Conservation (phyloP, 1,140 invertebrate species). For the Musca domestica region DNA sequence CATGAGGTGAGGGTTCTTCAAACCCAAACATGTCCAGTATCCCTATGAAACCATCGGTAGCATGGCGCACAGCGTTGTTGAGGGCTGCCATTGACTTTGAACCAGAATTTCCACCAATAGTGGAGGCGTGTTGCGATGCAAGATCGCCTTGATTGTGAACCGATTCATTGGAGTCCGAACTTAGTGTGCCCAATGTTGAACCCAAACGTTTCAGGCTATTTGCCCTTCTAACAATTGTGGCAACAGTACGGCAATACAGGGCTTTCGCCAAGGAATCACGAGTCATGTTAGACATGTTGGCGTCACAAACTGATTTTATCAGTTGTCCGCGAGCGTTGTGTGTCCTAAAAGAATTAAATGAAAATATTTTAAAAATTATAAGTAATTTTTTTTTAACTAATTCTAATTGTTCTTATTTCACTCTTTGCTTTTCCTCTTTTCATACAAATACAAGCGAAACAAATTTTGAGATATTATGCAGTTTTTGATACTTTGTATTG, state of each 20-base stretch:
- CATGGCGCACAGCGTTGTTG: constrained; percentile 87
- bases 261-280: constrained; percentile 89
- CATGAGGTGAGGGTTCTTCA: constrained; percentile 81
- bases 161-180: constrained; percentile 87
- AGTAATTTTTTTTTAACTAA: too few species aligned
- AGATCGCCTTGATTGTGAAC: constrained; percentile 85
- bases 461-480: too few species aligned
- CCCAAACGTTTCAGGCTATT: constrained; percentile 87
- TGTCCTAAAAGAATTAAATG: constrained; percentile 61
- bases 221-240: constrained; percentile 86
- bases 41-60: constrained; percentile 93
- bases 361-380: too few species aligned
- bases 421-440: too few species aligned
- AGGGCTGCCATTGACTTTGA: constrained; percentile 88
- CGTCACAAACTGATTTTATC: constrained; percentile 79
- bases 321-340: constrained; percentile 81
- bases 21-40: constrained; percentile 96
- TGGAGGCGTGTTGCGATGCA: constrained; percentile 83
- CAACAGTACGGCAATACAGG: constrained; percentile 90
- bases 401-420: too few species aligned
- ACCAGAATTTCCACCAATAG: constrained; percentile 74
- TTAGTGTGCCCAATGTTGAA: constrained; percentile 83
- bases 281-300: constrained; percentile 81
- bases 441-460: too few species aligned
- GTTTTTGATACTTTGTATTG: too few species aligned